These are phyloP conservation scores for Aegotheles bennettii DNA, from an alignment of 2,113 vertebrate genomes.

Conservation along the genomic window DNA sequence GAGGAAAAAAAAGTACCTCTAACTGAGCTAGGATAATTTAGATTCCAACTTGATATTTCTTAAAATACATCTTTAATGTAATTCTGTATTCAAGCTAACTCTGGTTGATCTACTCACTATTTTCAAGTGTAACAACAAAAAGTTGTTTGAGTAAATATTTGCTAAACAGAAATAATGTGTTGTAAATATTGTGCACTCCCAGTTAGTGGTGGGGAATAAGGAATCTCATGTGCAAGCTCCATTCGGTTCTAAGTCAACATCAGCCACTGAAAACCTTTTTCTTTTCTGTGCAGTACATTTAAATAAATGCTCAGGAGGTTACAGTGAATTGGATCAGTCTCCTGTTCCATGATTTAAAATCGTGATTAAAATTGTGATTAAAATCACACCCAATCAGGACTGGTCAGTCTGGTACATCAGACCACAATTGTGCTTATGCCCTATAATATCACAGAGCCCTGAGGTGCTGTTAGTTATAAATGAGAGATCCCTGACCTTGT, in stretches of 20 bases:
- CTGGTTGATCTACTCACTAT: background rate
- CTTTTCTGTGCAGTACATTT: background rate
- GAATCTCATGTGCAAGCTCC: accelerated
- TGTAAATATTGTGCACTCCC: background rate
- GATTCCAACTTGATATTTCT: background rate
- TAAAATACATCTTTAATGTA: background rate
- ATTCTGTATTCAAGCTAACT: background rate
- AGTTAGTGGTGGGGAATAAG: background rate
- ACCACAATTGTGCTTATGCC: too few relatives aligned
- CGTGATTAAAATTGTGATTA: background rate
- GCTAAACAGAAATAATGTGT: accelerated
- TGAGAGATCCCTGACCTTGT: background rate
- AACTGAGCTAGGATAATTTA: background rate
- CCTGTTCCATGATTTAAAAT: background rate
- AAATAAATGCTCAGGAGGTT: background rate
- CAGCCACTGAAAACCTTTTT: background rate
- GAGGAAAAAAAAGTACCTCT: background rate
- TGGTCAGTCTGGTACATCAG: background rate
- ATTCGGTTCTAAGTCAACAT: background rate
- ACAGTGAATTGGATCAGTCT: background rate
- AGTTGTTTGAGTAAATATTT: too few relatives aligned
- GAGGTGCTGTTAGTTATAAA: background rate
- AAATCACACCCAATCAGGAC: accelerated
- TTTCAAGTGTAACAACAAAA: background rate
- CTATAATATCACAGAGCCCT: accelerated